Base-by-base conservation (phyloP, 2,888 invertebrate genomes). In the Pseudococcus viburni region DNA sequence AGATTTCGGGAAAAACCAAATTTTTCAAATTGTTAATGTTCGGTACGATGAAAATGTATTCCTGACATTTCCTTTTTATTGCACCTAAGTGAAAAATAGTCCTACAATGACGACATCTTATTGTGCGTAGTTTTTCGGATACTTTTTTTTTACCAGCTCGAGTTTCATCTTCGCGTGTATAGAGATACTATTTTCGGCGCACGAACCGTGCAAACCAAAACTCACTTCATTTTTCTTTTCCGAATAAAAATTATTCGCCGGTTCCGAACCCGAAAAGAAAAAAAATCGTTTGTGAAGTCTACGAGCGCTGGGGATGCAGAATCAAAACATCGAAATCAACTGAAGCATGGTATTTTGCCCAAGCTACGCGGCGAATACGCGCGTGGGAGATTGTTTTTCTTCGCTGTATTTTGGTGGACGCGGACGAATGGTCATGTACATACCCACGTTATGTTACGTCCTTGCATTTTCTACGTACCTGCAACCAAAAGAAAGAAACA, bases 1-100 rank as follows among this genome's bases (percentile, higher is more conserved):
- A 51, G 87, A 87, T 87, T 87, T 87, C 87, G 87, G 87, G 87
- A 87, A 87, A 87, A 87, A 87, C 87, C 87, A 87, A 87, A 87
- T 87, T 87, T 87, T 87, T 87, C 87, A 87, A 87, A 87, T 87
- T 87, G 87, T 87, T 87, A 87, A 87, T 87, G 87, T 87, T 77
- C 87, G 87, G 77, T 87, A 87, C 46, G 77, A 87, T 68, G 87
- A 87, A 87, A 87, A 87, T 87, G 87, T 87, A 87, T 87, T 87
- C 87, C 73, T 87, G 87, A 77, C 87, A 77, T 73, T 87, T 87
- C 46, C 48, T 77, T 87, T 87, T 87, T 87, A 87, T 87, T 77
- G 87, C 87, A 87, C 87, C 77, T 87, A 87, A 87, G 77, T 87
- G 87, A 87, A 87, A 87, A 87, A 87, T 87, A 87, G 68, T 87